These are phyloP conservation scores for Crossaster papposus DNA, from an alignment of 53 echinoderm and acorn worm genomes.

Conservation along the genomic window DNA sequence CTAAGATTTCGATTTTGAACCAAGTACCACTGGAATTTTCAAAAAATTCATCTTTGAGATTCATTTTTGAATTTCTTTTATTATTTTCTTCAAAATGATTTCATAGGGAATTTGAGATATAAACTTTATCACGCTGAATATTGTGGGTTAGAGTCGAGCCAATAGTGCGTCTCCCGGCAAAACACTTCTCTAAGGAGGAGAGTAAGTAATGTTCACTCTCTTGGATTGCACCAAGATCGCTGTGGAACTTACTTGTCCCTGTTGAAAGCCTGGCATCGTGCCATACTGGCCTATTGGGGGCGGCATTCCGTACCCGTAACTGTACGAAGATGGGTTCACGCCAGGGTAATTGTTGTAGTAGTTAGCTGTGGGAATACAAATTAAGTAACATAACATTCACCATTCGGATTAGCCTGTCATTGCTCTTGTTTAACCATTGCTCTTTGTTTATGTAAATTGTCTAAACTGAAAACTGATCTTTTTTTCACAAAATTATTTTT, in stretches of 20 bases:
- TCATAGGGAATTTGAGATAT: too few relatives aligned
- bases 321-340: constrained; percentile 56
- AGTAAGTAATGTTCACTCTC: too few relatives aligned
- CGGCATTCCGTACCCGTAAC: constrained; percentile 67
- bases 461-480: neutral
- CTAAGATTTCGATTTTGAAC: too few relatives aligned
- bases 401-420: neutral
- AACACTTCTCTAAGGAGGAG: too few relatives aligned
- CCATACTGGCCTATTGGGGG: constrained; percentile 61
- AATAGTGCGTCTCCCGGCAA: too few relatives aligned
- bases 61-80: too few relatives aligned
- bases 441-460: neutral
- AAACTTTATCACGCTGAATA: too few relatives aligned
- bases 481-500: neutral
- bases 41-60: too few relatives aligned
- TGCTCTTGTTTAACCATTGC: neutral
- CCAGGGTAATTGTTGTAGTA: constrained; percentile 51
- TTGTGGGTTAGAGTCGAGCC: too few relatives aligned
- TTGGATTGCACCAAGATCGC: neutral
- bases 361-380: constrained; percentile 57
- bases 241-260: constrained; percentile 23
- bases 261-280: constrained; percentile 29
- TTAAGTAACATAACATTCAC: neutral
- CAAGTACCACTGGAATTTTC: too few relatives aligned
- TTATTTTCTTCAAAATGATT: too few relatives aligned